phyloP scores from a whole-genome alignment of 2,797 vertebrate species.

The Hybognathus amarus region DNA sequence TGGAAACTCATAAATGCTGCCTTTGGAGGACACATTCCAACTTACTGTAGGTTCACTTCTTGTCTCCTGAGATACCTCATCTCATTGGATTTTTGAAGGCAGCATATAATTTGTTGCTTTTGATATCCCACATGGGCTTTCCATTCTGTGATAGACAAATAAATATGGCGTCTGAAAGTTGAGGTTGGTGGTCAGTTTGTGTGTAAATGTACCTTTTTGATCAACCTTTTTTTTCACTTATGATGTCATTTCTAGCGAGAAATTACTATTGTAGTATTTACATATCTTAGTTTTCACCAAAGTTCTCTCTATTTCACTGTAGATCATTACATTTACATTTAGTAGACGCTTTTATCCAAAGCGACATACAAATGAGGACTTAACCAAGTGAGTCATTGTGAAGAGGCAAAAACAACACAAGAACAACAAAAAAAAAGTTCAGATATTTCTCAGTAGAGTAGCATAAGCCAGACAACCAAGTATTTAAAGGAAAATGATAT shows the following conservation, averaged over 20 bases:
- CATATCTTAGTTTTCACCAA: neutral
- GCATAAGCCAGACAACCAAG: too few relatives aligned
- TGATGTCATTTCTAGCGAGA: neutral
- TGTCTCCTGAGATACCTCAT: neutral
- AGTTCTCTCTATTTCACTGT: neutral
- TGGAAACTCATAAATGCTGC: too few relatives aligned
- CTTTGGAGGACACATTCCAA: too few relatives aligned
- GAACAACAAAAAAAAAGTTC: too few relatives aligned
- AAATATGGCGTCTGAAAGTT: neutral
- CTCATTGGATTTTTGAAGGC: neutral
- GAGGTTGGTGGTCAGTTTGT: neutral
- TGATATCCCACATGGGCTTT: neutral
- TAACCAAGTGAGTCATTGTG: too few relatives aligned
- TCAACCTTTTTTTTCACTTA: neutral
- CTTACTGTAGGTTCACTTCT: too few relatives aligned
- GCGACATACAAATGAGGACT: too few relatives aligned
- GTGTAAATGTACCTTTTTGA: neutral
- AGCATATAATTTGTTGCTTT: neutral
- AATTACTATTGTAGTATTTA: neutral
- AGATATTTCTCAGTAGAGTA: too few relatives aligned
- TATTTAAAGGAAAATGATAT: too few relatives aligned
- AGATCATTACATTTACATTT: neutral
- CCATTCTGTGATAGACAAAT: neutral
- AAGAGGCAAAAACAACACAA: too few relatives aligned
- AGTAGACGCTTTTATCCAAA: too few relatives aligned